Conservation (phyloP, 1,140 invertebrate genomes). For the Lordiphosa clarofinis region DNA sequence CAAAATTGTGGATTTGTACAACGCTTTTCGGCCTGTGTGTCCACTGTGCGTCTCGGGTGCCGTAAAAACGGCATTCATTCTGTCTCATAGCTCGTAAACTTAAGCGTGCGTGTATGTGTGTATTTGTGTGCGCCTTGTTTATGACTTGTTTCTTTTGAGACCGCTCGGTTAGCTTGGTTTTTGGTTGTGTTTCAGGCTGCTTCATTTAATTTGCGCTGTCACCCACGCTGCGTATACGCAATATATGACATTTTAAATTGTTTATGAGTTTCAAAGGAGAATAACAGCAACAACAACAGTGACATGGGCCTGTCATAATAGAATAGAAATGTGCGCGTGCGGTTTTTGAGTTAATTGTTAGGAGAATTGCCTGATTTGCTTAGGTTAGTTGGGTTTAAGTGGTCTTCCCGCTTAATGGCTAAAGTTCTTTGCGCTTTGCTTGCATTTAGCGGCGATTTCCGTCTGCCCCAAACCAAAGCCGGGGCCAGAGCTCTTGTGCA, state of each 20-base stretch:
- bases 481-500: constrained; percentile 24
- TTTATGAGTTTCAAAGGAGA: constrained; percentile 61
- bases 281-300: constrained; percentile 28
- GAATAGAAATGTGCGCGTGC: constrained; percentile 37
- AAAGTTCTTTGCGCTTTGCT: constrained; percentile 45
- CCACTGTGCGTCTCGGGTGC: constrained; percentile 60
- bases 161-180: constrained; percentile 25
- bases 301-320: constrained; percentile 40
- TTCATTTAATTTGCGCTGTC: constrained; percentile 56
- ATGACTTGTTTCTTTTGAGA: constrained; percentile 62
- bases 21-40: background rate
- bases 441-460: constrained; percentile 49
- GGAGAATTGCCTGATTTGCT: constrained; percentile 67
- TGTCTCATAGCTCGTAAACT: constrained; percentile 60
- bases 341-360: constrained; percentile 62
- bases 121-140: constrained; percentile 41
- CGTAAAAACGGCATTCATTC: constrained; percentile 71
- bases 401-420: constrained; percentile 41
- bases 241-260: constrained; percentile 75
- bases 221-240: constrained; percentile 57
- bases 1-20: too few species aligned
- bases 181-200: constrained; percentile 12
- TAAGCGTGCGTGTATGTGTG: constrained; percentile 22
- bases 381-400: constrained; percentile 58
- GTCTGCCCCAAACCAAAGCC: background rate